Conservation (phyloP, 2,797 vertebrate genomes). For the Sebastes baramenuke region DNA sequence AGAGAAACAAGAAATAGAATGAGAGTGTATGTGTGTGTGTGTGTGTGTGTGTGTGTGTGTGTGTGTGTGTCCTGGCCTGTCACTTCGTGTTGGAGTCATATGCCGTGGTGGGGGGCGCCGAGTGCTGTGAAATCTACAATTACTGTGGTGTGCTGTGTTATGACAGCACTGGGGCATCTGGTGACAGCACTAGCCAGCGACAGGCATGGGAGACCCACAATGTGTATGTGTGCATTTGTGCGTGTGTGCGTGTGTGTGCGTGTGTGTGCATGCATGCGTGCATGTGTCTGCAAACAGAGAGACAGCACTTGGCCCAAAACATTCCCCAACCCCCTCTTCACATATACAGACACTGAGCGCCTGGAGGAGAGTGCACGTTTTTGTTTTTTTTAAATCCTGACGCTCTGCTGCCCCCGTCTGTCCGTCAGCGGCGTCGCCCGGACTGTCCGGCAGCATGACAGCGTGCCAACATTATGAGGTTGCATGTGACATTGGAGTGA, state of each 20-base stretch:
- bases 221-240: neutral
- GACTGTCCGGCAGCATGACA: neutral
- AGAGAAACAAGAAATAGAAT: conserved; percentile 28
- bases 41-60: conserved; percentile 1
- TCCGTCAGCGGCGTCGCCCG: neutral
- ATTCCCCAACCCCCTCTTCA: conserved; percentile 34
- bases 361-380: neutral
- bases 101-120: conserved; percentile 40
- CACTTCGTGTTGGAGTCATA: conserved; percentile 72
- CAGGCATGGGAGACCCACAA: conserved; percentile 60
- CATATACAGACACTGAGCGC: neutral
- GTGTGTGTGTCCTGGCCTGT: conserved; percentile 64
- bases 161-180: conserved; percentile 77
- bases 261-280: conserved; percentile 38
- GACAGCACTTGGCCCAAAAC: conserved; percentile 63
- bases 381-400: neutral
- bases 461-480: conserved; percentile 20
- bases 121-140: conserved; percentile 83
- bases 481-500: conserved; percentile 33
- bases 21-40: neutral
- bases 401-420: conserved; percentile 70
- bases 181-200: conserved; percentile 73
- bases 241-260: neutral
- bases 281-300: conserved; percentile 64
- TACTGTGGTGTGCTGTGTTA: conserved; percentile 81